These are phyloP conservation scores for Chiloscyllium punctatum DNA, from an alignment of 2,797 vertebrate genomes.

Conservation along the genomic window DNA sequence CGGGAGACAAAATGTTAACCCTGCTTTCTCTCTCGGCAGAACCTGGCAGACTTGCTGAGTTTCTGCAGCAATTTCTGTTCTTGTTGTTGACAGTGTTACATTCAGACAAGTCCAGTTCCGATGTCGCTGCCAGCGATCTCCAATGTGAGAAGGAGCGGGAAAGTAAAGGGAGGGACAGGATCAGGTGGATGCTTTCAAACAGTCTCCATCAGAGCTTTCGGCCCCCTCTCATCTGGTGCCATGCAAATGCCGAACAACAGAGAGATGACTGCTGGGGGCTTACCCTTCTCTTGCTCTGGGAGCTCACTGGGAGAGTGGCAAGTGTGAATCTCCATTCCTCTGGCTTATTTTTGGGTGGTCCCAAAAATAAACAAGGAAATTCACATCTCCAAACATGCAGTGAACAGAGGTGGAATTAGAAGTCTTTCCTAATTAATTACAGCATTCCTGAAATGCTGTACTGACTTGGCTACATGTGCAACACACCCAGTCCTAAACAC, in stretches of 20 bases:
- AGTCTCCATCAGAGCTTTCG: background rate
- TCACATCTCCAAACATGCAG: background rate
- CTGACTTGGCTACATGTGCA: background rate
- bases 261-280: background rate
- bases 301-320: background rate
- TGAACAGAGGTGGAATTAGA: constrained; percentile 1
- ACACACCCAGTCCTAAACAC: background rate
- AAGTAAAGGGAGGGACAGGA: background rate
- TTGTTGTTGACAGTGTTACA: background rate
- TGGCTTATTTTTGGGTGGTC: constrained; percentile 16
- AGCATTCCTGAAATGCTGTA: constrained; percentile 11
- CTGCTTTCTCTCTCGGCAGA: too few relatives aligned
- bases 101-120: background rate
- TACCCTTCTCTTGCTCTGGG: background rate
- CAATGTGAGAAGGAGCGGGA: background rate
- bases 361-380: background rate
- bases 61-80: too few relatives aligned
- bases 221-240: background rate
- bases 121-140: background rate
- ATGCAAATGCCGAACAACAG: background rate
- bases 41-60: too few relatives aligned
- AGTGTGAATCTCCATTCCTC: background rate
- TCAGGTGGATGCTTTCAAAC: background rate
- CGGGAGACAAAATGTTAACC: too few relatives aligned
- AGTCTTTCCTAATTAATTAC: constrained; percentile 14